Base-by-base conservation (phyloP, 2,797 vertebrate genomes). In the Harpagifer antarcticus region DNA sequence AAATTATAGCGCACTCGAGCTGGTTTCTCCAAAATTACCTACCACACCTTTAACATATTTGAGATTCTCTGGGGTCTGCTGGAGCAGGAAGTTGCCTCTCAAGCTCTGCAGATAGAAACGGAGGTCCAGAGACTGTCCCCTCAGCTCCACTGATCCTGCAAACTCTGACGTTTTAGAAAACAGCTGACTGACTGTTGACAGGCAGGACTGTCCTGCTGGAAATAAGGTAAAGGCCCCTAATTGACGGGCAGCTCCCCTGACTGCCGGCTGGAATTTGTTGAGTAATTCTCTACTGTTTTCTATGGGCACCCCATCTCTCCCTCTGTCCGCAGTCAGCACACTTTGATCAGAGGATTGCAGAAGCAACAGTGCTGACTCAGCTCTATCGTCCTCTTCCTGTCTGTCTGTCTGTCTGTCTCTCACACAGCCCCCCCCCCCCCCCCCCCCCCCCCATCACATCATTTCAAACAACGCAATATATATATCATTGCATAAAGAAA, bases 281-380 rank as follows among this genome's bases (percentile, higher is more conserved):
- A 72, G 72, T 58, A 40, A 55, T 67, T 72, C 48, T 75, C 60
- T 49, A n/a, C 40, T 15, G 37, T 49, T 73, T 63, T 66, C 70
- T 52, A 19, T 4, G 10, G 17, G 17, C 42, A 0, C 23, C 15
- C 20, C 55, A 11, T 66, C 61, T 27, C 12, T 49, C 56, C 17
- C 68, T 31, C 69, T 27, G 70, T 63, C 78, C 2, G 49, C 4
- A 5, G 70, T 81, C 75, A 74, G 81, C 81, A 74, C 63, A 59
- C 57, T 83, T 66, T 66, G 61, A 79, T 68, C 68, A 54, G 49
- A 72, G n/a, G 52, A 42, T 55, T 67, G 62, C 79, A 68, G 81
- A 82, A 65, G 59, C 71, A 58, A 55, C 50, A 50, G 58, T 65
- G 78, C 76, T 82, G 72, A 86, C 71, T 86, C 78, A 65, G 1